phyloP scores from a whole-genome alignment of 2,113 vertebrate genomes.

The Centrocercus urophasianus region DNA sequence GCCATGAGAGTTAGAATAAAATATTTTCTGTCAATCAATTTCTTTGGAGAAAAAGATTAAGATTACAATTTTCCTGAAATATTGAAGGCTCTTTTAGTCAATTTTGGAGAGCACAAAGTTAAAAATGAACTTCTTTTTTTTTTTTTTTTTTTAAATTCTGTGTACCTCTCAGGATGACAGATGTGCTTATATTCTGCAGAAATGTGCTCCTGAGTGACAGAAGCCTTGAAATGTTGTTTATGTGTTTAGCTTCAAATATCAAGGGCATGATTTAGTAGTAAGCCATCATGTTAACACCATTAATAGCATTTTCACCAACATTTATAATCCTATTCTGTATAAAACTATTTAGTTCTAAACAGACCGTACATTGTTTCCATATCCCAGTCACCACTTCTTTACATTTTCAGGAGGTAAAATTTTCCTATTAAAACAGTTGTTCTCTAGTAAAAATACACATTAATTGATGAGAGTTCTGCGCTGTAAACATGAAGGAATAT shows the following conservation, averaged over 20 bases:
- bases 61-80: constrained; percentile 48
- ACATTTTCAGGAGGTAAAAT: constrained; percentile 39
- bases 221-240: constrained; percentile 68
- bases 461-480: constrained; percentile 57
- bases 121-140: constrained; percentile 37
- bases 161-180: constrained; percentile 62
- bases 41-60: constrained; percentile 36
- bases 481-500: constrained; percentile 43
- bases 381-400: background rate
- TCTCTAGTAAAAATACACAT: constrained; percentile 33
- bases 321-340: constrained; percentile 46
- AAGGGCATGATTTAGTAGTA: constrained; percentile 59
- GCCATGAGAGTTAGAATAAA: background rate
- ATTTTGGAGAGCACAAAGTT: constrained; percentile 54
- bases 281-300: constrained; percentile 64
- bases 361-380: background rate
- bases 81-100: background rate
- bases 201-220: constrained; percentile 65
- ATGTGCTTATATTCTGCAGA: constrained; percentile 65
- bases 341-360: constrained; percentile 23
- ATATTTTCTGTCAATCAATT: background rate
- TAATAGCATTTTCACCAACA: constrained; percentile 62
- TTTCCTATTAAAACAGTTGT: constrained; percentile 40
- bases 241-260: constrained; percentile 68
- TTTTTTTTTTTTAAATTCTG: background rate